Evolutionary conservation across 2,797 vertebrate species (phyloP).

Genomic region (Podarcis siculus): DNA sequence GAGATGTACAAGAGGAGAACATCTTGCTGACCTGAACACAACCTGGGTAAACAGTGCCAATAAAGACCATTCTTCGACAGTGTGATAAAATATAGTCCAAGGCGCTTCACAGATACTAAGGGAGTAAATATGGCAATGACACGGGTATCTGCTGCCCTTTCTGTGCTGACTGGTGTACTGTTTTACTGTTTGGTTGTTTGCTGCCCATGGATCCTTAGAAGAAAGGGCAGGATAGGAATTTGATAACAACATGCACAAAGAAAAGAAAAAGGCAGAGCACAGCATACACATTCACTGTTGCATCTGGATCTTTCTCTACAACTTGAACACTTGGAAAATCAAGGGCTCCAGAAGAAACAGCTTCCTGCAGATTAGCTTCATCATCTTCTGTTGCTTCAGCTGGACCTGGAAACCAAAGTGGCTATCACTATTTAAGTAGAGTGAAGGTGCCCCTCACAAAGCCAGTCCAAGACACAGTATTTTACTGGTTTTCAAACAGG

Average conservation of each 20-base stretch:
- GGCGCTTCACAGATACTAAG: background rate
- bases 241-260: fast-evolving
- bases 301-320: slow-evolving; percentile 82
- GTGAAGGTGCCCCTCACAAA: background rate
- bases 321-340: slow-evolving; percentile 81
- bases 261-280: background rate
- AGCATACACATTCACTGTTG: slow-evolving; percentile 65
- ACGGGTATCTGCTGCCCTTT: no score
- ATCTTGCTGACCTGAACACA: background rate
- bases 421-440: background rate
- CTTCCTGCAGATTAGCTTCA: slow-evolving; percentile 80
- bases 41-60: no score
- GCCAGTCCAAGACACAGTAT: background rate
- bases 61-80: background rate
- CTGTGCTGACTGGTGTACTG: no score
- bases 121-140: background rate
- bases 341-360: slow-evolving; percentile 80
- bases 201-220: no score
- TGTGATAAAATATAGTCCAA: fast-evolving
- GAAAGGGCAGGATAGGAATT: background rate
- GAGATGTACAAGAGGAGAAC: no score
- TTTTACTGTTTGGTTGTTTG: no score
- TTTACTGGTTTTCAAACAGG: background rate
- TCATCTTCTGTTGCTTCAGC: slow-evolving; percentile 55
- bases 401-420: slow-evolving; percentile 67